Evolutionary conservation across 2,113 vertebrate genomes (phyloP).

Genomic region (Brachyhypopomus gauderio): DNA sequence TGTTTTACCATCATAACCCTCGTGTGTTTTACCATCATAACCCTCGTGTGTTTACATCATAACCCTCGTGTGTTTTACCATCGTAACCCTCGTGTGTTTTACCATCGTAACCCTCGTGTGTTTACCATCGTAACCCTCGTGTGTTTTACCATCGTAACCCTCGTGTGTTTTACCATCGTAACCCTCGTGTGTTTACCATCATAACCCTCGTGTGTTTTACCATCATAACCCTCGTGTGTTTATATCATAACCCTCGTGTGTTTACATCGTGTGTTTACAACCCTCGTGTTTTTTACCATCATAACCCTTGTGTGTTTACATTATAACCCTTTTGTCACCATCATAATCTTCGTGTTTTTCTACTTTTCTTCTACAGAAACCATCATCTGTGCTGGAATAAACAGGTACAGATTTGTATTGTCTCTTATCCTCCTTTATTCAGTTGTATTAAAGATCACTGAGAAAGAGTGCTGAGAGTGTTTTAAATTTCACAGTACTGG

Average conservation of each 20-base stretch:
- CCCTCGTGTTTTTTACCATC: too few relatives aligned
- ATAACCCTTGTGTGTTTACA: too few relatives aligned
- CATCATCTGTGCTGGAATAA: conserved; percentile 53
- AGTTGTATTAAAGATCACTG: neutral
- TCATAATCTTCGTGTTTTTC: too few relatives aligned
- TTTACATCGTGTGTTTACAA: too few relatives aligned
- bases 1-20: too few relatives aligned
- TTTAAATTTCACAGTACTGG: conserved; percentile 57
- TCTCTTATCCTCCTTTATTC: neutral
- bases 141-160: too few relatives aligned
- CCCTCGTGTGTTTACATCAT: neutral
- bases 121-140: neutral
- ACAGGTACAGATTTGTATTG: conserved; percentile 57
- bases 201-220: neutral
- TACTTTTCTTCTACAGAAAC: conserved; percentile 55
- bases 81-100: neutral
- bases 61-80: neutral
- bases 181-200: too few relatives aligned
- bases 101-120: neutral
- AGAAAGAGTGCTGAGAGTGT: neutral
- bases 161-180: too few relatives aligned
- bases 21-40: too few relatives aligned
- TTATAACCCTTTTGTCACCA: too few relatives aligned
- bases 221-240: neutral
- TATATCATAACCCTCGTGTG: too few relatives aligned